phyloP scores from a whole-genome alignment of 2,797 vertebrate species.

The Coregonus ussuriensis region DNA sequence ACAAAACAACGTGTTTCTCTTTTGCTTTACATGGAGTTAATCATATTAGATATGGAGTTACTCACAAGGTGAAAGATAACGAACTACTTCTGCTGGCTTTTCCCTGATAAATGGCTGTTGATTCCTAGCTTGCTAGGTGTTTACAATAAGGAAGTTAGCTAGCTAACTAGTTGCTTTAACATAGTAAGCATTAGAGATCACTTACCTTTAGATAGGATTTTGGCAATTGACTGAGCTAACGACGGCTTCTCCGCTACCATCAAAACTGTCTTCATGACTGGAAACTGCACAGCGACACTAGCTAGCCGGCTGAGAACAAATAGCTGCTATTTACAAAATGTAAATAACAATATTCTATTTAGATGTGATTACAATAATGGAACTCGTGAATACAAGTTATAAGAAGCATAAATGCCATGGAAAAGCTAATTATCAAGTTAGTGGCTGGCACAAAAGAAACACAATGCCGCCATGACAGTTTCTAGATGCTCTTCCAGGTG shows the following conservation, averaged over 20 bases:
- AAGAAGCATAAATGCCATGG: not conserved
- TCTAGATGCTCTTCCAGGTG: not conserved
- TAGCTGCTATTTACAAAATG: not conserved
- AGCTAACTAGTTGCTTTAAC: not conserved
- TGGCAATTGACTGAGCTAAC: conserved; percentile 93
- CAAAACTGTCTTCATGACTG: conserved; percentile 87
- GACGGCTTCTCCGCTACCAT: conserved; percentile 99
- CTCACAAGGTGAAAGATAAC: not conserved
- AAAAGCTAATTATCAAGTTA: not conserved
- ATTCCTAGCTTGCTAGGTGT: not conserved
- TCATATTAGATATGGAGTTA: not conserved
- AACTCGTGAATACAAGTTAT: not conserved
- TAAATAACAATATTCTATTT: not conserved
- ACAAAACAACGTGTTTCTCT: not conserved
- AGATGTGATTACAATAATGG: not conserved
- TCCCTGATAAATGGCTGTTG: not conserved
- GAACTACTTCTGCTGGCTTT: not conserved
- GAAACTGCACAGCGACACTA: not conserved
- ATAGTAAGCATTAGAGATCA: not conserved
- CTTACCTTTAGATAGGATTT: conserved; percentile 94
- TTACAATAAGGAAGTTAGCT: not conserved
- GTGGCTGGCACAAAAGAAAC: not conserved
- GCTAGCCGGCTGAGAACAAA: not conserved
- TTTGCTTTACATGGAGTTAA: not conserved
- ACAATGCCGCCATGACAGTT: conserved; percentile 3